A percentile compares a stretch with the other conserved stretches of the same genome.
Evolutionary conservation across 2,888 invertebrate species (phyloP).

Genomic region (Ectemnius continuus): DNA sequence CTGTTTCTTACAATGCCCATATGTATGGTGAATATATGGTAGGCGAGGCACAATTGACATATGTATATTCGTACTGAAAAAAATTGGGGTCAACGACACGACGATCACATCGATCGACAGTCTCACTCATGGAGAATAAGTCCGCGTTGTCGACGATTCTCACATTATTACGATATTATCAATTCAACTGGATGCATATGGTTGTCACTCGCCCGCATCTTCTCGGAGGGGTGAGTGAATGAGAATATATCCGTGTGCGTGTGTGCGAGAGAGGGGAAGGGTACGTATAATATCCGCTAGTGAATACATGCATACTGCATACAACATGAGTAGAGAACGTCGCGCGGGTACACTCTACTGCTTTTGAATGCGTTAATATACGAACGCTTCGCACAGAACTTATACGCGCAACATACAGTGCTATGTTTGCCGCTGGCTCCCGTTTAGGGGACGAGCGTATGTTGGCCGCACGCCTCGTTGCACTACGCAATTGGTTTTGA

Average conservation of each 20-base stretch:
- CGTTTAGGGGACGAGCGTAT: too few relatives aligned
- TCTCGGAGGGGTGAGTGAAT: slow-evolving; percentile 53
- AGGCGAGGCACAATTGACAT: neutral
- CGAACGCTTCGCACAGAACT: slow-evolving; percentile 30
- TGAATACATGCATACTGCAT: slow-evolving; percentile 60
- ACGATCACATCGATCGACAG: neutral
- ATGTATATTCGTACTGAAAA: neutral
- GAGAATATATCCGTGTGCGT: too few relatives aligned
- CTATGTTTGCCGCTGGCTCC: too few relatives aligned
- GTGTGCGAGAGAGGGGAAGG: too few relatives aligned
- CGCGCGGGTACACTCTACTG: slow-evolving; percentile 41
- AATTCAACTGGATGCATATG: slow-evolving; percentile 72
- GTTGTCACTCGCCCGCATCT: slow-evolving; percentile 74
- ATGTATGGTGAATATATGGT: neutral
- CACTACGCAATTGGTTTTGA: too few relatives aligned
- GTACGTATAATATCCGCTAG: slow-evolving; percentile 63
- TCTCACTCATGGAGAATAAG: slow-evolving; percentile 34
- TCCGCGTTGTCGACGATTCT: slow-evolving; percentile 63
- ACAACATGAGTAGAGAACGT: slow-evolving; percentile 39
- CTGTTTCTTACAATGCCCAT: too few relatives aligned
- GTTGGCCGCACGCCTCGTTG: too few relatives aligned
- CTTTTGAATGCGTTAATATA: slow-evolving; percentile 61
- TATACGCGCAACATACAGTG: too few relatives aligned
- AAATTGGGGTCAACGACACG: neutral
- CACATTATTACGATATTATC: slow-evolving; percentile 72